Percentiles rank a stretch among this genome's conserved stretches.
Conservation (phyloP, 2,797 vertebrate genomes). For the Intellagama lesueurii region DNA sequence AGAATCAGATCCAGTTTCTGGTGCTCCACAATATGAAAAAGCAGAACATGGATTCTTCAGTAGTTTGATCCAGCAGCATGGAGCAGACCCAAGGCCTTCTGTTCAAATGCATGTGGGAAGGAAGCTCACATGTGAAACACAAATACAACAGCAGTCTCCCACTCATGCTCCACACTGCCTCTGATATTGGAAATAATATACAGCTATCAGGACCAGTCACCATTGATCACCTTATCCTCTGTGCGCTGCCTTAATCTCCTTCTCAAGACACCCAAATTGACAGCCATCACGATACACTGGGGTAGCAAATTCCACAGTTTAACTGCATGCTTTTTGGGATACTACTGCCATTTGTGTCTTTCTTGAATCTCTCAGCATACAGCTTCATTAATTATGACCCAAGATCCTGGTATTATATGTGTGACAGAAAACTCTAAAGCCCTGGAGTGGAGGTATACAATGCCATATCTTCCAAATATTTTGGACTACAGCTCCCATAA, state of each 20-base stretch:
- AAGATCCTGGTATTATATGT: background rate
- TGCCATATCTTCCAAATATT: background rate
- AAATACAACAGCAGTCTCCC: background rate
- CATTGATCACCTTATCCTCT: background rate
- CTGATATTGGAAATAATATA: background rate
- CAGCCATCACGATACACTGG: background rate
- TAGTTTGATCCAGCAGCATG: background rate
- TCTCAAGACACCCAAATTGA: background rate
- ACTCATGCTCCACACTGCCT: background rate
- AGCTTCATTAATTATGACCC: background rate
- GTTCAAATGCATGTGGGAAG: background rate
- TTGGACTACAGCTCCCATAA: background rate
- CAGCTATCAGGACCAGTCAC: background rate
- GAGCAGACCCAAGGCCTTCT: background rate
- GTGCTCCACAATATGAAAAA: accelerated
- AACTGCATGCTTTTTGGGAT: background rate
- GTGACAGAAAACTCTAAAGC: background rate
- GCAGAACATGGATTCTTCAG: background rate
- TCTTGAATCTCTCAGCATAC: background rate
- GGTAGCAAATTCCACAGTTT: background rate
- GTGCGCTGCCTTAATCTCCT: background rate
- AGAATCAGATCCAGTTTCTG: accelerated
- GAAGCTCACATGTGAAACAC: background rate
- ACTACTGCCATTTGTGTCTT: background rate
- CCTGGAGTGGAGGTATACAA: background rate